Evolutionary conservation across 2,888 invertebrate genomes (phyloP).

Genomic region (Eupithecia subfuscata): DNA sequence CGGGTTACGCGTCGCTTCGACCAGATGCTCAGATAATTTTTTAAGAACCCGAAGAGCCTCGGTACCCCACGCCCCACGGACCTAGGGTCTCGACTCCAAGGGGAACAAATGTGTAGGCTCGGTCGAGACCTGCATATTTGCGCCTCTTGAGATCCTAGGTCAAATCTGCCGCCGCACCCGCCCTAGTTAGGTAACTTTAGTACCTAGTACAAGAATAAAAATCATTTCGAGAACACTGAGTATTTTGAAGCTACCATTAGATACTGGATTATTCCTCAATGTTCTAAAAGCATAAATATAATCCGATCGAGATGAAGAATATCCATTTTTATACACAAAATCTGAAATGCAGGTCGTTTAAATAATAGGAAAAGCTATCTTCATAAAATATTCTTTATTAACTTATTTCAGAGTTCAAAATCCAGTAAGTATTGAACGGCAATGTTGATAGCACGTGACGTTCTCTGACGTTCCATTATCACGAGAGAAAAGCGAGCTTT

Average conservation of each 20-base stretch:
- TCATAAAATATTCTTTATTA: background rate
- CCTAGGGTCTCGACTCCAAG: too few species aligned
- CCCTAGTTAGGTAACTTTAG: background rate
- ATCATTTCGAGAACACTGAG: background rate
- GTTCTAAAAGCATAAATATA: background rate
- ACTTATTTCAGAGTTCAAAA: background rate
- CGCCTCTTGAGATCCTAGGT: too few species aligned
- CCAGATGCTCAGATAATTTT: too few species aligned
- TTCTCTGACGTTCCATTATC: conserved; percentile 47
- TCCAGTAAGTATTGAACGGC: background rate
- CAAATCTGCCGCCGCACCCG: too few species aligned
- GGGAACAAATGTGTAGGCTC: too few species aligned
- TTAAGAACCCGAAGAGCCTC: too few species aligned
- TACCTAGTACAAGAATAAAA: background rate
- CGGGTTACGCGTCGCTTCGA: too few species aligned
- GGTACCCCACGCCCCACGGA: too few species aligned
- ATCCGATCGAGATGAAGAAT: background rate
- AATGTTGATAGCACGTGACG: background rate
- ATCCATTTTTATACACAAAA: background rate
- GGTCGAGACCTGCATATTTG: too few species aligned
- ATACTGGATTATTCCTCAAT: background rate
- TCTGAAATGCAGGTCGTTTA: background rate
- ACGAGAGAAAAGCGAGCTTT: conserved; percentile 14
- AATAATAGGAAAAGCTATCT: background rate
- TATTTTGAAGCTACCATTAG: background rate